Percentiles rank a stretch among this genome's conserved stretches.
Evolutionary conservation across 2,113 vertebrate species (phyloP).

Genomic region (Rhodinocichla rosea): DNA sequence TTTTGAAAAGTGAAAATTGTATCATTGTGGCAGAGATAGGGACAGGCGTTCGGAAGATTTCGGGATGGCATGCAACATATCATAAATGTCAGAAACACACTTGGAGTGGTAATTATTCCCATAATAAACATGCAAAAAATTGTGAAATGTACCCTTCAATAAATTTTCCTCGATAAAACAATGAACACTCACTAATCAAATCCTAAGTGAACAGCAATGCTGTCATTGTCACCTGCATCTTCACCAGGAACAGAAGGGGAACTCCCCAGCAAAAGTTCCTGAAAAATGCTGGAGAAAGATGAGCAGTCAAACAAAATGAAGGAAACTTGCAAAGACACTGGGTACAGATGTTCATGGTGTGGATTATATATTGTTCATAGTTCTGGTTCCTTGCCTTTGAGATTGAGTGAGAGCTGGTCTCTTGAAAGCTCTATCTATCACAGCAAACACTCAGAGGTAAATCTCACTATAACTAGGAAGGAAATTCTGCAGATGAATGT

Average conservation of each 20-base stretch:
- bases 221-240: conserved; percentile 1
- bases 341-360: not conserved
- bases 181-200: not conserved
- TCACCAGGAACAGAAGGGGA: not conserved
- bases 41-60: too few relatives aligned
- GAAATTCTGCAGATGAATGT: conserved; percentile 45
- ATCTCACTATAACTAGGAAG: conserved; percentile 25
- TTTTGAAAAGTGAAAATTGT: not conserved
- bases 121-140: not conserved
- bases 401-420: conserved; percentile 19
- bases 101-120: not conserved
- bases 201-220: not conserved
- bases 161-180: not conserved
- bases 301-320: not conserved
- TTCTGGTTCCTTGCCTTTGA: not conserved
- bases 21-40: too few relatives aligned
- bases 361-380: not conserved
- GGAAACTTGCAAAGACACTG: not conserved
- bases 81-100: not conserved
- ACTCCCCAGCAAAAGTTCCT: not conserved
- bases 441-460: conserved; percentile 29
- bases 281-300: not conserved
- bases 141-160: conserved; percentile 18
- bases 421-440: conserved; percentile 13
- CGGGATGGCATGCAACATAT: too few relatives aligned